These are phyloP conservation scores for Pangasianodon gigas DNA, from an alignment of 2,113 vertebrate species.

Conservation along the genomic window DNA sequence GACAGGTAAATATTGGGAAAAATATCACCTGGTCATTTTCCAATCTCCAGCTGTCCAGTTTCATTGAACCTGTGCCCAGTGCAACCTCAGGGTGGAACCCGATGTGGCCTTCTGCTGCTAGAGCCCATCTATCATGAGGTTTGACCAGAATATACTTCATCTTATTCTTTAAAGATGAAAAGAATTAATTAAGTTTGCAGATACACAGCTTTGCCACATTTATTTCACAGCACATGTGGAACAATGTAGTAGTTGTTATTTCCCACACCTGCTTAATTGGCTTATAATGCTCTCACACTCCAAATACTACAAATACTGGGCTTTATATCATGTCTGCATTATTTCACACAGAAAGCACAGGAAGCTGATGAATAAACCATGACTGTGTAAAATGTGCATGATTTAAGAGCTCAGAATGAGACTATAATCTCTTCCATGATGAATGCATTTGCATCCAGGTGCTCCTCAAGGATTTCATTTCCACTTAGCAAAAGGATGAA, in stretches of 20 bases:
- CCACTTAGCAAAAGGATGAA: constrained; percentile 38
- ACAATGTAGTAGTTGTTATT: neutral
- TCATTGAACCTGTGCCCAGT: neutral
- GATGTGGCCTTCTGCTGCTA: neutral
- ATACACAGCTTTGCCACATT: neutral
- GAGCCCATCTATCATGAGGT: neutral
- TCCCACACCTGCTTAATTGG: neutral
- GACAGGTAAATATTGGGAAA: neutral
- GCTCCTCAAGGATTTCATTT: constrained; percentile 27
- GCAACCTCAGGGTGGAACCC: neutral
- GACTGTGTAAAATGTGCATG: constrained; percentile 39
- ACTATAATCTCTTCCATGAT: constrained; percentile 43
- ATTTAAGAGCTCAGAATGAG: constrained; percentile 56
- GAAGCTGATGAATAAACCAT: constrained; percentile 54
- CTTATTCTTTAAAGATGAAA: neutral
- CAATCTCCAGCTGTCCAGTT: neutral
- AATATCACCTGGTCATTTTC: neutral
- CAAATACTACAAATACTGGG: neutral
- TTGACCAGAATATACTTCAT: neutral
- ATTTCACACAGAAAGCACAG: constrained; percentile 46
- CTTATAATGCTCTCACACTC: neutral
- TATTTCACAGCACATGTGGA: neutral
- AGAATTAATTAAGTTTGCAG: neutral
- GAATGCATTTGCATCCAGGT: constrained; percentile 46
- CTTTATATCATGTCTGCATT: constrained; percentile 5